Evolutionary conservation across 2,888 invertebrate species (phyloP), one percentile per base, ranked within the genome.

Genomic region (Heteropelma amictum): DNA sequence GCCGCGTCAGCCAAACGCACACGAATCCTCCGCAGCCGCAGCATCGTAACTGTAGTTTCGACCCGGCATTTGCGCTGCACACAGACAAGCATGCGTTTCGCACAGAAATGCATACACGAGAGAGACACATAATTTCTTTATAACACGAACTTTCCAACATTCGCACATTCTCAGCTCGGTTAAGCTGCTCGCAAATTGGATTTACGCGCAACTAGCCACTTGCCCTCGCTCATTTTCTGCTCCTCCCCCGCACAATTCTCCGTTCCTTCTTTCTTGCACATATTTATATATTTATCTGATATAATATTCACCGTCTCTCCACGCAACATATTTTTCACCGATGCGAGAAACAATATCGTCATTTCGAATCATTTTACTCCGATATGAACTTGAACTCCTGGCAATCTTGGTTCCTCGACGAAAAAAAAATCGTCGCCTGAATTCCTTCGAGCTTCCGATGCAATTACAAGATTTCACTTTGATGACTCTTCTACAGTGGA

Each of bases 171-270:
- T 68, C 35, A 3, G 17, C 33, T 45, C 38, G 26, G 38, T 49
- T 49, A 40, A 40, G 60, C 51, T 6, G 38, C 40, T 54, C 45
- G 79, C 79, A 85, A 86, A 85, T 85, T 86, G 81, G 82, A 83
- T 86, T 85, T 83, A 83, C 84, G 82, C n/a, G n/a, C 79, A 80
- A 82, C 80, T 84, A 79, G 82, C 81, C 72, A 78, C 77, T 80
- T 77, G 78, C 58, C 76, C 75, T 80, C 80, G 78, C 77, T 80
- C 75, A 73, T 79, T 47, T 64, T 58, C 42, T 26, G 61, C 33
- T 58, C 64, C 69, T 54, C n/a, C n/a, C n/a, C 47, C n/a, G 17
- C 63, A 14, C 23, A 17, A 53, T 54, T 60, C 42, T 54, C 14
- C 33, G 33, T 58, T 28, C 49, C 58, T 58, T 51, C 51, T 58